Base-by-base conservation (phyloP, 2,888 invertebrate species). In the Meandrusa payeni region DNA sequence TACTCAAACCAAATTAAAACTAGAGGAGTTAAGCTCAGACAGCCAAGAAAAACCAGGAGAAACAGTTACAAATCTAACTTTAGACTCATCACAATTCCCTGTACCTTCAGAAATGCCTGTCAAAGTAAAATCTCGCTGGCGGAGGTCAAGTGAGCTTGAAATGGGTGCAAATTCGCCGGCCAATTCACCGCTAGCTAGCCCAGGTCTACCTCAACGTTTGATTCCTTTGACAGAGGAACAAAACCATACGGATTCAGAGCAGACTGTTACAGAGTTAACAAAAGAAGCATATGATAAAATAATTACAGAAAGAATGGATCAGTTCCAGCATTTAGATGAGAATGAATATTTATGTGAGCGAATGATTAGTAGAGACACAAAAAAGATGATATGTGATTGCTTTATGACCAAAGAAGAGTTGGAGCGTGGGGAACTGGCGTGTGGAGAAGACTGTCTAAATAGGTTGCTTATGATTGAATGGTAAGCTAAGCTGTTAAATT, bases 401-500 rank as follows among this genome's bases (percentile, higher is more conserved):
- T 94, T 95, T 65, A 89, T 97, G 53, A 95, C 95, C 40, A 92
- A 93, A 68, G 97, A 97, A 57, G 98, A 98, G 68, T 89, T 95
- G 51, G 91, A 91, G 26, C 88, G 93, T 44, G 97, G 96, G 0
- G 94, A 95, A 65, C 76, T 92, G 48, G 97, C 97, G 5, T 99
- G 99, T 74, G 97, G 97, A 0, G 97, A 97, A 66, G 97, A 98
- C 79, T 99, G 99, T 78, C 90, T 99, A 20, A 99, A 99, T 88
- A 92, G 98, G 67, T 90, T 98, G 70, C 91, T 99, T n/a, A 96
- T 98, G 94, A 98, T 99, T 69, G 99, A 99, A 91, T 99, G 97
- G 96, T 96, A 88, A 82, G 77, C 7, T 15, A 15, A 15, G 4
- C 15, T 15, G 15, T 15, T 3, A 15, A 2, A 15, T 15, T 15